Base-by-base conservation (phyloP, 2,113 vertebrate species). In the Eulacestoma nigropectus region DNA sequence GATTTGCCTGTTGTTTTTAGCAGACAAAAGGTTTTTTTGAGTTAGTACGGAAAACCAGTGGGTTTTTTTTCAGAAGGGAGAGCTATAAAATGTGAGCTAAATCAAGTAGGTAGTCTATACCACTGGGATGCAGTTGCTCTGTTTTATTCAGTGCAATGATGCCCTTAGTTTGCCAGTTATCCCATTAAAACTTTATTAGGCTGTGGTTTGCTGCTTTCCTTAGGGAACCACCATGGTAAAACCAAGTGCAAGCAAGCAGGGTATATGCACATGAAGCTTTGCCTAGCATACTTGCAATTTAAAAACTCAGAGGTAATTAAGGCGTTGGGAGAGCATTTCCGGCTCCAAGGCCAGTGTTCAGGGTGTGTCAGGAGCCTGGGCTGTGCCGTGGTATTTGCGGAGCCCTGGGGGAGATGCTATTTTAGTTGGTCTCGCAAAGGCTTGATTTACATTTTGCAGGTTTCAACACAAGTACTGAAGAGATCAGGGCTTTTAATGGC, bases 361-460 rank as follows among this genome's bases (percentile, higher is more conserved):
- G 79, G 29, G 27, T 41, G 74, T 41, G 33, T 75, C 3, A 11
- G 82, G 87, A 95, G 69, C 85, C 47, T 1, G 1, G 85, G 95
- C 97, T 98, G 97, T n/a, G 35, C 96, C 19, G 47, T 94, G 97
- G 98, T 98, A 98, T 98, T 98, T 97, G 89, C 1, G 7, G 92
- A 92, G 96, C 97, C 98, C 98, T 46, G 88, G 93, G 97, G 98
- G 98, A 96, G 90, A 97, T 96, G 70, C 97, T 98, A 87, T 98
- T 98, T 98, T 96, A 95, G 96, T 96, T 96, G 95, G 95, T 94
- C 93, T 98, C 13, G 53, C 68, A 97, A 94, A 97, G 96, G 93
- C 89, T 97, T 97, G 96, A 95, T 98, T 98, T 98, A 97, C 96
- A 82, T 97, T 96, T 97, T 97, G 97, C 98, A 97, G 95, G 98